Conservation (phyloP, 1,140 invertebrate species). For the Macrostomum lignano region DNA sequence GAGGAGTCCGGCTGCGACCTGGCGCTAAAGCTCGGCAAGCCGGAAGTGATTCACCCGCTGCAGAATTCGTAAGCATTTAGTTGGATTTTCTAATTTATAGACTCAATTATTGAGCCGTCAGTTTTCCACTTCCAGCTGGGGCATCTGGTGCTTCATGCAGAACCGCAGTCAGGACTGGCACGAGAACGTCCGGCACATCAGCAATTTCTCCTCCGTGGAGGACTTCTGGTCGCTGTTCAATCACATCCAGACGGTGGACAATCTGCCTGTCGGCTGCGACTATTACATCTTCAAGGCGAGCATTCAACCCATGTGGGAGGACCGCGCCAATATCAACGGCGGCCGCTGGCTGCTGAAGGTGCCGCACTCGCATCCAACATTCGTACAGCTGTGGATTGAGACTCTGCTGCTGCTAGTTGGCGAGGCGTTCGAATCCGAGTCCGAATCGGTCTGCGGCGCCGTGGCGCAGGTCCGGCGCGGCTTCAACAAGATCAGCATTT, state of each 20-base stretch:
- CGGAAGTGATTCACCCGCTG: too few relatives aligned
- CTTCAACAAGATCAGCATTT: conserved; percentile 68
- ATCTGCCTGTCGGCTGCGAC: conserved; percentile 57
- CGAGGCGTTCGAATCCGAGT: conserved; percentile 65
- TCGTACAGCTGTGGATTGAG: conserved; percentile 74
- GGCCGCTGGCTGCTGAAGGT: conserved; percentile 74
- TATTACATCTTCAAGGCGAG: conserved; percentile 84
- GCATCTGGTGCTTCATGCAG: conserved; percentile 84
- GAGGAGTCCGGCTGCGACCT: too few relatives aligned
- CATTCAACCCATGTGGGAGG: conserved; percentile 93
- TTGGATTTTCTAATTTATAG: too few relatives aligned
- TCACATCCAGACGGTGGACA: conserved; percentile 60
- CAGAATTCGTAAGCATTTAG: too few relatives aligned
- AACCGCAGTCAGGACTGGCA: conserved; percentile 65
- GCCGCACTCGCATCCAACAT: too few relatives aligned
- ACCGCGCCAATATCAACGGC: conserved; percentile 55
- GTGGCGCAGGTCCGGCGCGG: conserved; percentile 70
- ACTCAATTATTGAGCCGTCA: too few relatives aligned
- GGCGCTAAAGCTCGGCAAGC: too few relatives aligned
- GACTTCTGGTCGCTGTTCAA: conserved; percentile 85
- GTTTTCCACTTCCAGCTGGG: too few relatives aligned
- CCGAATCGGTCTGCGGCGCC: conserved; percentile 65
- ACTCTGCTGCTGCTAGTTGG: conserved; percentile 76
- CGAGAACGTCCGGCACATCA: conserved; percentile 67
- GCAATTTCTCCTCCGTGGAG: conserved; percentile 74